These are phyloP conservation scores for Sphaeramia orbicularis DNA, from an alignment of 2,797 vertebrate genomes.

Conservation along the genomic window DNA sequence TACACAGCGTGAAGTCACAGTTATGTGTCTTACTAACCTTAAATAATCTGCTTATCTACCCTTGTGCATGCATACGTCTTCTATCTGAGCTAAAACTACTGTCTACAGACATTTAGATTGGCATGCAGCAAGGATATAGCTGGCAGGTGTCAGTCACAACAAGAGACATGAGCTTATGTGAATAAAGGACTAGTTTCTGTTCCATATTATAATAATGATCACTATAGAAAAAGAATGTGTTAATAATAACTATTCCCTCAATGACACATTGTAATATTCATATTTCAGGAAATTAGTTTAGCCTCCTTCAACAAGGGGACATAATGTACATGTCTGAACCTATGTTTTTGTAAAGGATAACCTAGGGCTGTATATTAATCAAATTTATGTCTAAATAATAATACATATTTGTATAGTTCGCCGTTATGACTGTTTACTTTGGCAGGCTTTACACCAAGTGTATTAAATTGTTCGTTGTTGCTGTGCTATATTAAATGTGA, in stretches of 20 bases:
- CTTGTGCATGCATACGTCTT: slow-evolving; percentile 22
- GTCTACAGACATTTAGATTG: slow-evolving; percentile 4
- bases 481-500: no score
- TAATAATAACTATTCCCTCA: slow-evolving; percentile 6
- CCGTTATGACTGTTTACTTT: no score
- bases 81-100: slow-evolving; percentile 23
- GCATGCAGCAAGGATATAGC: slow-evolving; percentile 6
- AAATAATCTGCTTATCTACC: slow-evolving; percentile 85
- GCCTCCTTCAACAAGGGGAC: slow-evolving; percentile 1
- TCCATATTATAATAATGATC: slow-evolving; percentile 13
- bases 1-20: slow-evolving; percentile 40
- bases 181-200: slow-evolving; percentile 8
- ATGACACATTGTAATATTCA: slow-evolving; percentile 5
- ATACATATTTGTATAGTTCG: no score
- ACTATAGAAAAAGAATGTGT: slow-evolving; percentile 3
- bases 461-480: no score
- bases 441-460: no score
- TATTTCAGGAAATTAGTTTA: slow-evolving; percentile 10
- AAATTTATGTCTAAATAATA: no score
- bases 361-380: no score
- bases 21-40: slow-evolving; percentile 79
- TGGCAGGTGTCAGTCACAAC: slow-evolving; percentile 1
- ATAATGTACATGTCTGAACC: no score
- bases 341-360: no score
- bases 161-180: slow-evolving; percentile 6